phyloP scores from a whole-genome alignment of 2,113 vertebrate genomes.

The Gallinago jamesoni region DNA sequence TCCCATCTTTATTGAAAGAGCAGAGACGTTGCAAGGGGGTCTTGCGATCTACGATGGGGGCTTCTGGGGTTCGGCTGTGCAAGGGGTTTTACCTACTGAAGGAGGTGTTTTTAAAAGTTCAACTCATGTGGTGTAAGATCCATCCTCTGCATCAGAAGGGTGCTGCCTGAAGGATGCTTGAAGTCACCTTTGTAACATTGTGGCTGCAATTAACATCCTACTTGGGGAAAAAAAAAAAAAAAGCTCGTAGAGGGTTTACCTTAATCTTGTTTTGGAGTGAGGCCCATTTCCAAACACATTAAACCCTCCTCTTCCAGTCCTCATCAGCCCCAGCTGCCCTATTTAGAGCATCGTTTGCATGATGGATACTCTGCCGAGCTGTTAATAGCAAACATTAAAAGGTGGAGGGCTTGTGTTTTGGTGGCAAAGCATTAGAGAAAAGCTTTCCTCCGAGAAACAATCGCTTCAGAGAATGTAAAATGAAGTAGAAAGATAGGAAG shows the following conservation, averaged over 20 bases:
- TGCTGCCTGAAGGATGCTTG: neutral
- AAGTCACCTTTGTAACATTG: neutral
- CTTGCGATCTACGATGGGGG: neutral
- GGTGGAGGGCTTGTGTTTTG: constrained; percentile 25
- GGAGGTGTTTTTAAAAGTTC: neutral
- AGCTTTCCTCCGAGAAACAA: neutral
- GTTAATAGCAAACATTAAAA: constrained; percentile 12
- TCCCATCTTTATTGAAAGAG: accelerated
- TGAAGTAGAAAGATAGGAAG: neutral
- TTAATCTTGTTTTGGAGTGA: neutral
- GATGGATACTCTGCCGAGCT: neutral
- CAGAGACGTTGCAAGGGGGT: accelerated
- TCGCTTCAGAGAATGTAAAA: neutral
- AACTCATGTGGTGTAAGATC: neutral
- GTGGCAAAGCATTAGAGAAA: neutral
- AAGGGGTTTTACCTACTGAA: neutral
- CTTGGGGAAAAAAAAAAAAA: neutral
- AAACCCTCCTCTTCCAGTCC: neutral
- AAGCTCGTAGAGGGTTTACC: neutral
- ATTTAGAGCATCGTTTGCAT: neutral
- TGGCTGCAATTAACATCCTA: neutral
- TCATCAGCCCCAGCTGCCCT: neutral
- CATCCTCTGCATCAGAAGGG: neutral
- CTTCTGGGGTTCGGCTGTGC: neutral
- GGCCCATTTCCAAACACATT: neutral